Evolutionary conservation across 2,113 vertebrate genomes (phyloP), one percentile per base, ranked within the genome.

Genomic region (Pterocles burchelli): DNA sequence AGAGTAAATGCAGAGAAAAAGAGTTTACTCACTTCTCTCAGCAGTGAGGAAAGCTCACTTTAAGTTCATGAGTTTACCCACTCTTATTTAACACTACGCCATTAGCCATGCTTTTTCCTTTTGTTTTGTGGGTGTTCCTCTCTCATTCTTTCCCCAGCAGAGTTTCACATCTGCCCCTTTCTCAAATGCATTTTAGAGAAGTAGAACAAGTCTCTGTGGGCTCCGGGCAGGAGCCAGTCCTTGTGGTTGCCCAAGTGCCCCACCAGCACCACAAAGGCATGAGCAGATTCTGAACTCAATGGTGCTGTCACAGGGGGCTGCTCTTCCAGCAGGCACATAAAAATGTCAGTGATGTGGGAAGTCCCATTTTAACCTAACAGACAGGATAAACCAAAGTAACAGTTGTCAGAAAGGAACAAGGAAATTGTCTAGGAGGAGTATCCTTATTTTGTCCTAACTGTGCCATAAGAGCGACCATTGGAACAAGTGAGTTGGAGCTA

Each of bases 381-480:
- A n/a, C 7, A 67, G 61, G 34, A 46, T 61, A 43, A 86, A 74
- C 11, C 41, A 34, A 74, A 61, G n/a, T 61, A 26, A 41, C 13
- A 49, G 34, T 20, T 79, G 19, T 51, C 33, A 34, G 34, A 73
- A 78, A 57, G 57, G 22, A 87, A 36, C 19, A 62, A 36, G 48
- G 46, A 38, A 82, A 51, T 26, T 36, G 38, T 59, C 58, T 65
- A 22, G n/a, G 49, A 86, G 54, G 17, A 45, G 10, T 33, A 33
- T 66, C 11, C 22, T 65, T 70, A 62, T 57, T 88, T 88, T 82
- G 31, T 91, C 33, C 63, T 75, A 22, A 8, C 26, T 62, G 31
- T 70, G 13, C 49, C 7, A 0, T 46, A 38, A 57, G 22, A 31
- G 29, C 0, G 1, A 54, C 6, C 1, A 16, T 6, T 54, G 43